These are phyloP conservation scores for Pipistrellus pygmaeus DNA, from an alignment of 2,797 vertebrate species.

Conservation along the genomic window DNA sequence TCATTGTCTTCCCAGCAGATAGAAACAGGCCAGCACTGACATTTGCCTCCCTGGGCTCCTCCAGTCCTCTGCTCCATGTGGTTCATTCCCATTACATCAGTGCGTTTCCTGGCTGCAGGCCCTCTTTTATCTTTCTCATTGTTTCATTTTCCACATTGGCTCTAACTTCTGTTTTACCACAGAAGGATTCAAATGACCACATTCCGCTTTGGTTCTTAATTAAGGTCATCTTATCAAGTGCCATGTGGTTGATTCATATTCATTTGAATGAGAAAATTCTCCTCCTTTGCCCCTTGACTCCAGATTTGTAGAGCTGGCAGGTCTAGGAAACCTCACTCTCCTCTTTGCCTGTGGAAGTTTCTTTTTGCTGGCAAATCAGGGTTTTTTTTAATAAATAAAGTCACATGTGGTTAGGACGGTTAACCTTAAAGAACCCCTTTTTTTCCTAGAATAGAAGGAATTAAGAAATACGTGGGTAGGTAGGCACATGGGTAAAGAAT, in stretches of 20 bases:
- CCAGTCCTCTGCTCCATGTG: neutral
- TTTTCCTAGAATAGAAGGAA: neutral
- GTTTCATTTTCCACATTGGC: conserved; percentile 48
- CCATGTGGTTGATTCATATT: neutral
- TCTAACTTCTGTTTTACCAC: conserved; percentile 13
- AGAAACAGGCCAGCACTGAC: neutral
- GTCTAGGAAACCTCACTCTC: neutral
- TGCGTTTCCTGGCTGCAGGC: conserved; percentile 1
- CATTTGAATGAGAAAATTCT: neutral
- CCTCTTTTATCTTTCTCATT: conserved; percentile 58
- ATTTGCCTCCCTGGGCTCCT: neutral
- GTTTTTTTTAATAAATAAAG: neutral
- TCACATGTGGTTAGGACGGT: neutral
- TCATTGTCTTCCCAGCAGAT: conserved; percentile 49
- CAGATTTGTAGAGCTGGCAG: neutral
- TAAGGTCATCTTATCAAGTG: neutral
- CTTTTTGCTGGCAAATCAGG: neutral
- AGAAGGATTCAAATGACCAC: conserved; percentile 15
- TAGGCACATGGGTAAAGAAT: neutral
- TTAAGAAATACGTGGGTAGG: neutral
- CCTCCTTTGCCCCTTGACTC: neutral
- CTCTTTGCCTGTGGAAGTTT: neutral
- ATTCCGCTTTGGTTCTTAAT: conserved; percentile 22
- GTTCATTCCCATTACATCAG: conserved; percentile 50
- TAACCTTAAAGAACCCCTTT: neutral